phyloP scores from a whole-genome alignment of 1,140 invertebrate species.

The Theocolax elegans region DNA sequence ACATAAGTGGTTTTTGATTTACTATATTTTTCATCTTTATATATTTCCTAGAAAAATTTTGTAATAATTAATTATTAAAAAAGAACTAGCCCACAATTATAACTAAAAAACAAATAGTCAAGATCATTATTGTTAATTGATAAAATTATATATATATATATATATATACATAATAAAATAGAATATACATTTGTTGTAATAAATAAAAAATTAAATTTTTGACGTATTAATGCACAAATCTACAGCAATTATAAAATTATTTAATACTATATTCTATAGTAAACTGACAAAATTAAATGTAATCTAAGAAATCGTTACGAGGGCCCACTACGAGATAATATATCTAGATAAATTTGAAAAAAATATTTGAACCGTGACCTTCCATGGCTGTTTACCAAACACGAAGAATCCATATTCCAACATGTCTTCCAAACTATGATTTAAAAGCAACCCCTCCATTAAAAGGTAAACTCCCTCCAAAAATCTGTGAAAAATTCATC shows the following conservation, averaged over 20 bases:
- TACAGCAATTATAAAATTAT: too few relatives aligned
- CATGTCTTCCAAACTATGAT: constrained; percentile 17
- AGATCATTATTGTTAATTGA: constrained; percentile 7
- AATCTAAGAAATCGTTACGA: too few relatives aligned
- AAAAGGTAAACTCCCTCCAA: neutral
- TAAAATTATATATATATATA: constrained; percentile 18
- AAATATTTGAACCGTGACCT: neutral
- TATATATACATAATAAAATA: constrained; percentile 28
- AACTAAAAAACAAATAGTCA: constrained; percentile 11
- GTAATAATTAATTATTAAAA: constrained; percentile 18
- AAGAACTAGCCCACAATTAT: constrained; percentile 1
- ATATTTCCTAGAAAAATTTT: constrained; percentile 56
- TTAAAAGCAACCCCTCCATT: constrained; percentile 7
- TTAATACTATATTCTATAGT: too few relatives aligned
- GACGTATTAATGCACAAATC: too few relatives aligned
- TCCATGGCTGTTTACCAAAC: constrained; percentile 11
- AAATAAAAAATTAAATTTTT: constrained; percentile 5
- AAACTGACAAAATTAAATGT: too few relatives aligned
- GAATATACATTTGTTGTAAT: neutral
- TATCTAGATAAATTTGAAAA: too few relatives aligned
- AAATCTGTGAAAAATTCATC: neutral
- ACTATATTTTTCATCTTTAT: constrained; percentile 64
- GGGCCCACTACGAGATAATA: too few relatives aligned
- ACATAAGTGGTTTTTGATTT: constrained; percentile 54
- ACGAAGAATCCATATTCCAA: constrained; percentile 14